Conservation (phyloP, 1,140 invertebrate species). For the Conopomorpha cramerella region DNA sequence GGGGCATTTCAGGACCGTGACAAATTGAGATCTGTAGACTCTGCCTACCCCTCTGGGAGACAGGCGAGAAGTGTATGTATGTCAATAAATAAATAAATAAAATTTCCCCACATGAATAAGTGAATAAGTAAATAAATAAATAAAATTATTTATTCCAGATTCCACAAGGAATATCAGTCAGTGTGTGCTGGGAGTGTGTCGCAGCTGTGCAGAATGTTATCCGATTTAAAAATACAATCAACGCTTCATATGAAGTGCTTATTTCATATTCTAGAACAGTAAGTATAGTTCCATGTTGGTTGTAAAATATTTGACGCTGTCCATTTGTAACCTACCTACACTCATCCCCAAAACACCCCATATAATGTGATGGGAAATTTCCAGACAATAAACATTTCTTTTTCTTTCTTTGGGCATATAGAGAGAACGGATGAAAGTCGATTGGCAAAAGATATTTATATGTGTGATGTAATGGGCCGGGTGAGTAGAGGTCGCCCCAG, state of each 20-base stretch:
- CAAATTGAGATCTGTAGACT: background rate
- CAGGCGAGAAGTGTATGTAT: too few species aligned
- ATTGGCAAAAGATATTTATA: too few species aligned
- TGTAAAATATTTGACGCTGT: too few species aligned
- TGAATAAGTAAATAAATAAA: background rate
- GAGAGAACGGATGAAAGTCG: too few species aligned
- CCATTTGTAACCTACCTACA: too few species aligned
- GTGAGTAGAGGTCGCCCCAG: too few species aligned
- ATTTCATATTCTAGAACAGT: slow-evolving; percentile 35
- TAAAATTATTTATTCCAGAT: slow-evolving; percentile 18
- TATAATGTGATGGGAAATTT: too few species aligned
- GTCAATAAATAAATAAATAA: background rate
- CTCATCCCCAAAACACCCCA: too few species aligned
- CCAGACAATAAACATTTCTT: too few species aligned
- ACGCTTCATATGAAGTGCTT: slow-evolving; percentile 21
- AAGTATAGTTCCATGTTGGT: slow-evolving; percentile 6
- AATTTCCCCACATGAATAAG: slow-evolving; percentile 1
- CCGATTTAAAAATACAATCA: slow-evolving; percentile 21
- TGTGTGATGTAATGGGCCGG: too few species aligned
- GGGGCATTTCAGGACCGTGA: background rate
- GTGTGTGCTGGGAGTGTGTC: slow-evolving; percentile 43
- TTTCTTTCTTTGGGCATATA: too few species aligned
- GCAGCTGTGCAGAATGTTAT: slow-evolving; percentile 13
- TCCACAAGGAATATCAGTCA: slow-evolving; percentile 28
- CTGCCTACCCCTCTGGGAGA: too few species aligned